Conservation (phyloP, 2,113 vertebrate genomes). For the Isichthys henryi region DNA sequence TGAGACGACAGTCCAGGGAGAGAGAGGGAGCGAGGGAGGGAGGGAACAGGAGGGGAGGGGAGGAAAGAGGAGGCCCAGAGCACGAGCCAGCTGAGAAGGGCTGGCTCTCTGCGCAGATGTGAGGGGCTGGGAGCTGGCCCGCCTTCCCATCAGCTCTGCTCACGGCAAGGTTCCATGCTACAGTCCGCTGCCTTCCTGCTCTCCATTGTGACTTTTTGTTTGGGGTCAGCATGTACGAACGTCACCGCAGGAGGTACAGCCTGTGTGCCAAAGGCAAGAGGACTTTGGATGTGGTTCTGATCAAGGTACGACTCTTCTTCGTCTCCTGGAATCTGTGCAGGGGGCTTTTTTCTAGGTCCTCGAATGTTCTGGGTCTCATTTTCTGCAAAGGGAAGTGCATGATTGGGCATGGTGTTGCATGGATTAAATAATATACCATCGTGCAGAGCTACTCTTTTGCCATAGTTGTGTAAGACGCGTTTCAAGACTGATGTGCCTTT, state of each 20-base stretch:
- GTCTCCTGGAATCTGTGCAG: not conserved
- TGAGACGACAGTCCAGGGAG: not conserved
- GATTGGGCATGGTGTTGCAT: not conserved
- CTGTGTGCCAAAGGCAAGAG: slow-evolving; percentile 83
- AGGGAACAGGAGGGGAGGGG: slow-evolving; percentile 24
- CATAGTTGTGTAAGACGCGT: not conserved
- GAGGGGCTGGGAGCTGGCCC: slow-evolving; percentile 49
- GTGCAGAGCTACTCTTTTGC: not conserved
- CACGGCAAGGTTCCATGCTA: slow-evolving; percentile 48
- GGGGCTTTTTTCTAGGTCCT: not conserved
- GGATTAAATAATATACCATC: not conserved
- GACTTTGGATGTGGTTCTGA: slow-evolving; percentile 83
- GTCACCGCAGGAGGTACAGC: slow-evolving; percentile 89
- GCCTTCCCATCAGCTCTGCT: slow-evolving; percentile 30
- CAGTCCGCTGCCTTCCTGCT: slow-evolving; percentile 42
- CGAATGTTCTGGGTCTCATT: not conserved
- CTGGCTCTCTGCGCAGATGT: slow-evolving; percentile 57
- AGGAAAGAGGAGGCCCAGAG: slow-evolving; percentile 20
- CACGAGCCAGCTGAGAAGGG: slow-evolving; percentile 27
- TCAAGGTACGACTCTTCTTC: slow-evolving; percentile 74
- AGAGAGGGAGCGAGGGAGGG: slow-evolving; percentile 21
- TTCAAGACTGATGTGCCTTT: not conserved
- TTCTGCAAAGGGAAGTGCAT: not conserved
- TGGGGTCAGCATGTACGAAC: slow-evolving; percentile 83
- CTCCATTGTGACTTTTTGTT: slow-evolving; percentile 23